Base-by-base conservation (phyloP, 2,797 vertebrate genomes). In the Cottoperca gobio region DNA sequence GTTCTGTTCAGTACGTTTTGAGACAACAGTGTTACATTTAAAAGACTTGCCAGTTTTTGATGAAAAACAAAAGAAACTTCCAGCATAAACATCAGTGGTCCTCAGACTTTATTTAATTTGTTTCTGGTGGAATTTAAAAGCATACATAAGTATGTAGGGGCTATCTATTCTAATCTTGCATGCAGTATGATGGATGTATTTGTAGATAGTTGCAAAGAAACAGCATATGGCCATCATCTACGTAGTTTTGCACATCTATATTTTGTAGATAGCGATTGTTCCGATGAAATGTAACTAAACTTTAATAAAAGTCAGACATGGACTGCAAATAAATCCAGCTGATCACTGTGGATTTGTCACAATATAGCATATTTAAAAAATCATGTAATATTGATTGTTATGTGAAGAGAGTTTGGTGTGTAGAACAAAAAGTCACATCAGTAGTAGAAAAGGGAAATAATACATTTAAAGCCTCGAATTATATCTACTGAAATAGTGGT, bases 161-260 rank as follows among this genome's bases (percentile, higher is more conserved):
- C 79, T 91, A 86, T 91, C 89, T 91, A 88, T 87, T 87, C 76
- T 91, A 88, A 87, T 90, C 76, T 74, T 93, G 94, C 94, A 94
- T 94, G 93, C 85, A 84, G 86, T 92, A 86, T 76, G 84, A 85
- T 91, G 86, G 82, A 87, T 89, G 83, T 92, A 81, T 89, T 83
- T 88, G 87, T 91, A 91, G 86, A 86, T 92, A 88, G 86, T 78
- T 88, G 84, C 89, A 90, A 88, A 85, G 70, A 82, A 91, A 85
- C 78, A 86, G 83, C 76, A 82, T 87, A 91, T 85, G 83, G 73
- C 82, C 73, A 84, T 89, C 81, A 88, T 85, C 85, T 75, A 84
- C 83, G 86, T 93, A 91, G 90, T 92, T 94, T 94, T 91, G 89
- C 93, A 93, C 90, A 86, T 82, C 79, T 93, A 86, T 93, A 91